Evolutionary conservation across 2,113 vertebrate genomes (phyloP).

Genomic region (Cyprinodon brontotheroides): DNA sequence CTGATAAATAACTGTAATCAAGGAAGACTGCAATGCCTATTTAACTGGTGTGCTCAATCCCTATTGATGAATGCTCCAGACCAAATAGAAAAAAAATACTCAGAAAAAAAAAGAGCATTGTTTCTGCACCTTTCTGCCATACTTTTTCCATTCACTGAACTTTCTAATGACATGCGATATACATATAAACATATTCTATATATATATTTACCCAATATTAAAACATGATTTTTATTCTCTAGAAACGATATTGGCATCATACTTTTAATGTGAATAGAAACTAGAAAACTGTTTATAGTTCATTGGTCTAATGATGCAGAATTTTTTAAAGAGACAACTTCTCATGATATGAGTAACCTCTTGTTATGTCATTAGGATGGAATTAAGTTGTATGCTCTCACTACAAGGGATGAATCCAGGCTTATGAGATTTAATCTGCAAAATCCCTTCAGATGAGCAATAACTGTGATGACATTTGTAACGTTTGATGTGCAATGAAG

Average conservation of each 20-base stretch:
- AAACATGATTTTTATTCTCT: not conserved
- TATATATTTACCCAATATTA: not conserved
- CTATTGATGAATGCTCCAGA: not conserved
- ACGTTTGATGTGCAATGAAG: not conserved
- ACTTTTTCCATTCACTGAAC: not conserved
- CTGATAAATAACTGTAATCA: slow-evolving; percentile 1
- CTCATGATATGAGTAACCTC: slow-evolving; percentile 33
- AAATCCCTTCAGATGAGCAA: slow-evolving; percentile 2
- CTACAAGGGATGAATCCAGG: not conserved
- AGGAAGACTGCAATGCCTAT: not conserved
- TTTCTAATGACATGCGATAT: not conserved
- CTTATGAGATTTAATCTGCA: not conserved
- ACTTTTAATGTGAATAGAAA: not conserved
- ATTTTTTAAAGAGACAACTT: slow-evolving; percentile 20
- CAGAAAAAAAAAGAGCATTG: too few relatives aligned
- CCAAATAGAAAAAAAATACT: not conserved
- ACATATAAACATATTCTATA: too few relatives aligned
- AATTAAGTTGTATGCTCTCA: slow-evolving; percentile 17
- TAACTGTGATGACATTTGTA: slow-evolving; percentile 2
- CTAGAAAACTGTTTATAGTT: slow-evolving; percentile 18
- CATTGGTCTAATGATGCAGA: slow-evolving; percentile 24
- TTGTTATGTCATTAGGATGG: slow-evolving; percentile 1
- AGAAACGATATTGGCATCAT: not conserved
- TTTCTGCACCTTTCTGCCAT: not conserved
- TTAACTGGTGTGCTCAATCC: not conserved